Percentiles rank a stretch among this genome's conserved stretches.
Evolutionary conservation across 1,140 invertebrate species (phyloP).

Genomic region (Scylla paramamosain): DNA sequence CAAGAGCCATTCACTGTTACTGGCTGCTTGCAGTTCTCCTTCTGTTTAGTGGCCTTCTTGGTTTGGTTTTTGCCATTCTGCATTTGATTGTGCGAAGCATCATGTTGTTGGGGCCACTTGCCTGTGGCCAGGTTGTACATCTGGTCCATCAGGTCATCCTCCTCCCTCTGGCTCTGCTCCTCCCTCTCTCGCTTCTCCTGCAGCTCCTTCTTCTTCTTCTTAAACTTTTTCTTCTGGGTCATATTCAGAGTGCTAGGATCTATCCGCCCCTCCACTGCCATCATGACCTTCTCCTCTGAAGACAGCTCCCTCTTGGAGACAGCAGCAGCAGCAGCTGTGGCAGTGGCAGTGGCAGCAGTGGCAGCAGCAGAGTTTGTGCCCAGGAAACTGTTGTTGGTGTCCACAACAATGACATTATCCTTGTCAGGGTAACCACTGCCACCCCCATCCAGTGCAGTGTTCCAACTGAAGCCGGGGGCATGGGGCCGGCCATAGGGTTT

Average conservation of each 20-base stretch:
- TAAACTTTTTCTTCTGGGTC: conserved; percentile 77
- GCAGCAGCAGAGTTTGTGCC: conserved; percentile 36
- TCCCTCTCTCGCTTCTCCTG: conserved; percentile 70
- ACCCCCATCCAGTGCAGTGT: conserved; percentile 56
- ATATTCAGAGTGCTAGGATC: conserved; percentile 74
- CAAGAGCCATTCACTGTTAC: neutral
- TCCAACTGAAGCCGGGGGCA: conserved; percentile 66
- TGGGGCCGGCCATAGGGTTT: conserved; percentile 47
- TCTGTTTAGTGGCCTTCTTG: conserved; percentile 64
- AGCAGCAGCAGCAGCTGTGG: conserved; percentile 24
- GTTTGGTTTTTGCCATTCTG: conserved; percentile 45
- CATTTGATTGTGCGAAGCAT: neutral
- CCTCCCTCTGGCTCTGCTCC: conserved; percentile 71
- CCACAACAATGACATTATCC: conserved; percentile 75
- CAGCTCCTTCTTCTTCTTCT: conserved; percentile 71
- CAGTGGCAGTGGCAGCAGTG: neutral
- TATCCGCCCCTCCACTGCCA: conserved; percentile 72
- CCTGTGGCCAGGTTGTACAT: conserved; percentile 76
- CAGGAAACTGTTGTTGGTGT: conserved; percentile 66
- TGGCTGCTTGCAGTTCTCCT: conserved; percentile 57
- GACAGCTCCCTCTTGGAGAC: conserved; percentile 67
- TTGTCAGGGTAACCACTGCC: conserved; percentile 61
- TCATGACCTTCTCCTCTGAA: conserved; percentile 74
- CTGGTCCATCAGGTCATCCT: conserved; percentile 77
- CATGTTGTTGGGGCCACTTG: conserved; percentile 53